phyloP scores from a whole-genome alignment of 2,888 invertebrate genomes.

The Ceramica pisi region DNA sequence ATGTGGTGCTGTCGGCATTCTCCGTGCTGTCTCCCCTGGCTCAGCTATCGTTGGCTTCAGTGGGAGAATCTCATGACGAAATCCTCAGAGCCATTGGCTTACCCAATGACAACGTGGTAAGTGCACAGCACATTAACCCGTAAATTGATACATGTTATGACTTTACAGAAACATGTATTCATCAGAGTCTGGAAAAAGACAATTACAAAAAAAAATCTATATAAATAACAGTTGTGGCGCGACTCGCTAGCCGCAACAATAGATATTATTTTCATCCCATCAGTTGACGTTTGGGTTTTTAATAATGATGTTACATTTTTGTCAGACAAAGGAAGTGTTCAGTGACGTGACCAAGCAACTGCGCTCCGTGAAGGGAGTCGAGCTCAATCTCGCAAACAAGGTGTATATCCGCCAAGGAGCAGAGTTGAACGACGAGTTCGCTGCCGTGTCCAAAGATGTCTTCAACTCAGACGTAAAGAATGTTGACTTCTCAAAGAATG shows the following conservation, averaged over 20 bases:
- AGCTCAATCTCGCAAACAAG: constrained; percentile 92
- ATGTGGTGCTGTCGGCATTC: constrained; percentile 85
- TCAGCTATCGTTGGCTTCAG: constrained; percentile 80
- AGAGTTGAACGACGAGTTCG: constrained; percentile 89
- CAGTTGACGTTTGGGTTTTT: neutral
- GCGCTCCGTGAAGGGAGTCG: constrained; percentile 84
- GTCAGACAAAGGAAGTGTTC: constrained; percentile 80
- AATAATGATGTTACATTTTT: neutral
- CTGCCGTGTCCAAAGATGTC: constrained; percentile 86
- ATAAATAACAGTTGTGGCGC: no score
- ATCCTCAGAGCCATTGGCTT: constrained; percentile 78
- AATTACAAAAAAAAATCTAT: no score
- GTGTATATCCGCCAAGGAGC: constrained; percentile 91
- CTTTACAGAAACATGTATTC: neutral
- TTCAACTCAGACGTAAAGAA: constrained; percentile 92
- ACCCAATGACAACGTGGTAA: constrained; percentile 76
- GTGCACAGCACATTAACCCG: constrained; percentile 32
- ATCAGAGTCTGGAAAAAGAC: neutral
- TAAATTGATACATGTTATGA: no score
- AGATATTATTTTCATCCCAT: neutral
- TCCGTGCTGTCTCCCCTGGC: constrained; percentile 85
- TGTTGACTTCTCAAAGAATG: constrained; percentile 90
- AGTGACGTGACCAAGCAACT: constrained; percentile 67
- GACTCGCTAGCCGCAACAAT: neutral
- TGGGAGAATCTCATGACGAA: constrained; percentile 81